phyloP scores from a whole-genome alignment of 2,113 vertebrate species.

The Hippolais icterina region DNA sequence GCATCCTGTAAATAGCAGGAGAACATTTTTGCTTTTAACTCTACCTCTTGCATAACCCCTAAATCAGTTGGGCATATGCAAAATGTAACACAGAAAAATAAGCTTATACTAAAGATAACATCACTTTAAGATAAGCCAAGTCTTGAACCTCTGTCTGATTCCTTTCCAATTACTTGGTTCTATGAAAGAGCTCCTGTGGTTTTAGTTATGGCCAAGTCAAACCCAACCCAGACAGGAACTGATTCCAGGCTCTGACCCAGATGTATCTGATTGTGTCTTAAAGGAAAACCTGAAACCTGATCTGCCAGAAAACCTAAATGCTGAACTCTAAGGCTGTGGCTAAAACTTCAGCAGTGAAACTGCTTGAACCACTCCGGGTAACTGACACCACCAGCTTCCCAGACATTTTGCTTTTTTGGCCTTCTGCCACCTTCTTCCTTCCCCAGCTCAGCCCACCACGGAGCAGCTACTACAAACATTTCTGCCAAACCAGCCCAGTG shows the following conservation, averaged over 20 bases:
- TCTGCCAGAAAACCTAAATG: background rate
- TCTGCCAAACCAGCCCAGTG: background rate
- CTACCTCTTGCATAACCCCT: background rate
- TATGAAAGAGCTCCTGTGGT: background rate
- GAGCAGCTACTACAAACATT: background rate
- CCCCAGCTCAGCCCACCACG: background rate
- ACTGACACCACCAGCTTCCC: background rate
- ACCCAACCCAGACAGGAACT: background rate
- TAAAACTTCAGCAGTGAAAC: background rate
- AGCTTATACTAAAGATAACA: background rate
- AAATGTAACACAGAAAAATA: background rate
- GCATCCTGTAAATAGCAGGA: background rate
- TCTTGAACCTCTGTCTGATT: background rate
- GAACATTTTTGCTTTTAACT: background rate
- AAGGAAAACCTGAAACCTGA: background rate
- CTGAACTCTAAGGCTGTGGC: background rate
- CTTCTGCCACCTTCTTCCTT: background rate
- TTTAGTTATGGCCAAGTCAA: background rate
- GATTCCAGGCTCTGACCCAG: slow-evolving; percentile 2
- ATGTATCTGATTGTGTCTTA: background rate
- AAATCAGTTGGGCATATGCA: background rate
- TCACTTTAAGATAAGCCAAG: background rate
- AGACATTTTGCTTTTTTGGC: background rate
- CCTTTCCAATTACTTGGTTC: background rate
- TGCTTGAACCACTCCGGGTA: background rate